Conservation (phyloP, 2,797 vertebrate genomes). For the Gambelia wislizenii region DNA sequence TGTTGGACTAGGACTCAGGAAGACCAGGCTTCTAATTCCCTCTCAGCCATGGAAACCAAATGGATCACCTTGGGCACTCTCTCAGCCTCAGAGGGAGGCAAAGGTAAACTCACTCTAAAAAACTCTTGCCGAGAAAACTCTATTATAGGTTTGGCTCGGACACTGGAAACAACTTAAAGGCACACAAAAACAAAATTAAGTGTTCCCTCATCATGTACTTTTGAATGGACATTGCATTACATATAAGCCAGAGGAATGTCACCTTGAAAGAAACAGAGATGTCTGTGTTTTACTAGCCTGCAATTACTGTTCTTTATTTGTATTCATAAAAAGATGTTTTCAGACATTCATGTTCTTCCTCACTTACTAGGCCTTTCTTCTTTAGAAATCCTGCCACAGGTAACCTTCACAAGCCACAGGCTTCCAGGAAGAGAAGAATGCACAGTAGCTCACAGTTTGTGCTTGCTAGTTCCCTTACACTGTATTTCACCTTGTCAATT, state of each 20-base stretch:
- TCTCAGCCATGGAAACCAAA: no score
- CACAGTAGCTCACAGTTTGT: background rate
- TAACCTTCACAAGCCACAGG: conserved; percentile 1
- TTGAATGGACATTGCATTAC: no score
- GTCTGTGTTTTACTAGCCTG: background rate
- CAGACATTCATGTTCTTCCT: background rate
- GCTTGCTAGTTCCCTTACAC: conserved; percentile 30
- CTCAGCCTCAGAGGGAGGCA: no score
- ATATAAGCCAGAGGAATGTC: background rate
- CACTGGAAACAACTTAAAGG: no score
- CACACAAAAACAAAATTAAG: no score
- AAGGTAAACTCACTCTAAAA: no score
- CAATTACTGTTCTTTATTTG: background rate
- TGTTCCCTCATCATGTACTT: no score
- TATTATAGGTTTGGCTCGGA: no score
- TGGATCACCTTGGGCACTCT: no score
- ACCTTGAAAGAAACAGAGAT: background rate
- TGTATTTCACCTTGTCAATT: conserved; percentile 52
- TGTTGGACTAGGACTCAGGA: no score
- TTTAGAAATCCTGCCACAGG: background rate
- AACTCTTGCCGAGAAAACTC: no score
- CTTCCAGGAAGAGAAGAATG: background rate
- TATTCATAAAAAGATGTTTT: background rate
- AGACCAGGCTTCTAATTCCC: no score
- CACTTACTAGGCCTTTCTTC: background rate